Evolutionary conservation across 2,113 vertebrate species (phyloP).

Genomic region (Sturnira hondurensis): DNA sequence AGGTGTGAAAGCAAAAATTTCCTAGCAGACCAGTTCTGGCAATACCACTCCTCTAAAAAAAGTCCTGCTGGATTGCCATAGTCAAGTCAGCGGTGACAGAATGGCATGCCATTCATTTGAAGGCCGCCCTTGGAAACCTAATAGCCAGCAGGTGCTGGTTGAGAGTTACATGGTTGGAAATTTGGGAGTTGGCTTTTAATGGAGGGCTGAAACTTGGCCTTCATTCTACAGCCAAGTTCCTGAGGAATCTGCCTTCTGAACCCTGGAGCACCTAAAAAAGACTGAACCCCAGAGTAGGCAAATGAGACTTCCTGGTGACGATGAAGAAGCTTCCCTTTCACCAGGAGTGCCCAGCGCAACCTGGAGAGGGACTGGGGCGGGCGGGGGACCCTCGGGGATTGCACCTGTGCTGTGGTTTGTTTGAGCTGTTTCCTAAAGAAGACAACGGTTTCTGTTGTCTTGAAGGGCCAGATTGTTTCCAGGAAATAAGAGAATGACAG

Average conservation of each 20-base stretch:
- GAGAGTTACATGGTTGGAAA: neutral
- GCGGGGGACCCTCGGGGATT: neutral
- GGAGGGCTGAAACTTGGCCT: neutral
- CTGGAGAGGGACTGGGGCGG: neutral
- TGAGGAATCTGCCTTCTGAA: neutral
- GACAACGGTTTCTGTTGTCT: neutral
- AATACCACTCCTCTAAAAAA: neutral
- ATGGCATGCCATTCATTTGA: neutral
- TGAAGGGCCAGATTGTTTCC: neutral
- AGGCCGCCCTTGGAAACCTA: neutral
- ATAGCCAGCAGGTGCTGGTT: neutral
- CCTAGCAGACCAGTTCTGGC: neutral
- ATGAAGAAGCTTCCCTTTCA: neutral
- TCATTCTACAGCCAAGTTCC: neutral
- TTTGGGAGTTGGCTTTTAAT: neutral
- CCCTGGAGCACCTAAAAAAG: neutral
- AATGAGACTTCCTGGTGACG: neutral
- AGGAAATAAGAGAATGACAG: neutral
- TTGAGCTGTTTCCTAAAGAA: neutral
- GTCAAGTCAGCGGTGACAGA: neutral
- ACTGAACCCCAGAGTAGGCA: neutral
- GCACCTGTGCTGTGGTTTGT: neutral
- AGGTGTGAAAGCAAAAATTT: constrained; percentile 9
- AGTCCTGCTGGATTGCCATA: neutral
- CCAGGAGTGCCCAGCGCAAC: neutral